These are phyloP conservation scores for Synergus gifuensis DNA, from an alignment of 2,888 invertebrate species.

Conservation along the genomic window DNA sequence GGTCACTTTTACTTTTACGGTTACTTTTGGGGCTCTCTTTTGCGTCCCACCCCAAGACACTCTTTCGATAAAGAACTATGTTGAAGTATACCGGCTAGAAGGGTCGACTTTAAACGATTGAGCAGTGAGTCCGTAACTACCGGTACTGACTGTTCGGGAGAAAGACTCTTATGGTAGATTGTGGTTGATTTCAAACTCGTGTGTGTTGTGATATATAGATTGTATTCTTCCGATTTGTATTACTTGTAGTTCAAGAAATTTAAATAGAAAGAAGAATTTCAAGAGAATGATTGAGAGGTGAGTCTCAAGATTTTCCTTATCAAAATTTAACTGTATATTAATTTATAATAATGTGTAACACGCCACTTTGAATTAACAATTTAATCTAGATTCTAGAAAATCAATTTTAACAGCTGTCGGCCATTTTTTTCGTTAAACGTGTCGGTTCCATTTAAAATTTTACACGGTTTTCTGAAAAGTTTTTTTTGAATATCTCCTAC, in stretches of 20 bases:
- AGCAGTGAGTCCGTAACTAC: conserved; percentile 54
- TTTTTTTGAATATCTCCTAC: too few species aligned
- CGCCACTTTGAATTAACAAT: background rate
- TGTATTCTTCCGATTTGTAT: background rate
- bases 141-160: conserved; percentile 41
- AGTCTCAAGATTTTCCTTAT: background rate
- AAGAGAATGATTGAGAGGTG: conserved; percentile 7
- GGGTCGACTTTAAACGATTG: conserved; percentile 57
- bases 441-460: background rate
- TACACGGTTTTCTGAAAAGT: background rate
- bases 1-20: conserved; percentile 55
- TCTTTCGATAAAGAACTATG: conserved; percentile 67
- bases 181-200: background rate
- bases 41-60: conserved; percentile 64
- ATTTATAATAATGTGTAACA: too few species aligned
- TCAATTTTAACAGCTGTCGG: background rate
- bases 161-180: background rate
- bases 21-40: conserved; percentile 68
- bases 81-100: conserved; percentile 59
- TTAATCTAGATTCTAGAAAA: background rate
- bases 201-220: conserved; percentile 23
- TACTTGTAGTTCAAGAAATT: background rate
- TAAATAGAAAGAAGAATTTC: background rate
- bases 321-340: background rate
- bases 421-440: background rate